Base-by-base conservation (phyloP, 2,113 vertebrate species). In the Tympanuchus pallidicinctus region DNA sequence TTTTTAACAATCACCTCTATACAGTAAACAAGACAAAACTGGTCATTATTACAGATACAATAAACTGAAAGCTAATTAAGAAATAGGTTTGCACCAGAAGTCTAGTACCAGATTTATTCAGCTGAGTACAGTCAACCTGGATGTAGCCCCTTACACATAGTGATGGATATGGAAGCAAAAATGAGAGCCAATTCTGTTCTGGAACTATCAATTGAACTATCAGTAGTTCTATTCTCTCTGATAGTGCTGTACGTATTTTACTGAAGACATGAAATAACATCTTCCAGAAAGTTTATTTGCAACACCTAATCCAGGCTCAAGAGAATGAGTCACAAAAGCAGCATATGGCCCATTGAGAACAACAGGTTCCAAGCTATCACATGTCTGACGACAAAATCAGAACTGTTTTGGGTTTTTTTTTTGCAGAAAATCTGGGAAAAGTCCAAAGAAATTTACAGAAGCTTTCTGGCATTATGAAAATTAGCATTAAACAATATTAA, bases 251-350 rank as follows among this genome's bases (percentile, higher is more conserved):
- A 52, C 19, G 30, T 25, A 67, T 67, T 90, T 71, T 36, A 36
- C 22, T 47, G 34, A 38, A 89, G 18, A 63, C 67, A 63, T 21
- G 70, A 77, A 52, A 60, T 32, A 48, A 40, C 57, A 48, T 52
- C 59, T 64, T 86, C 24, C 40, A 34, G 9, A 60, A 88, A 84
- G 80, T 86, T 77, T 70, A 52, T 64, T 90, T 89, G 70, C 86
- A 71, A 60, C 34, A 88, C 66, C 42, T 43, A 40, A 88, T 54
- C 60, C 92, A 86, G 71, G 84, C 78, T 79, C 17, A 2, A 5
- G 86, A 61, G 10, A 76, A 54, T 87, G 89, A 94, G 81, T 94
- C 72, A 63, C 22, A n/a, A 19, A 82, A 80, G 50, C 67, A 92
- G 71, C 87, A 93, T 80, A 82, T 76, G 82, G 32, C 50, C 19